These are phyloP conservation scores for Stenolophus ochropezus DNA, from an alignment of 2,888 invertebrate species.

Conservation along the genomic window DNA sequence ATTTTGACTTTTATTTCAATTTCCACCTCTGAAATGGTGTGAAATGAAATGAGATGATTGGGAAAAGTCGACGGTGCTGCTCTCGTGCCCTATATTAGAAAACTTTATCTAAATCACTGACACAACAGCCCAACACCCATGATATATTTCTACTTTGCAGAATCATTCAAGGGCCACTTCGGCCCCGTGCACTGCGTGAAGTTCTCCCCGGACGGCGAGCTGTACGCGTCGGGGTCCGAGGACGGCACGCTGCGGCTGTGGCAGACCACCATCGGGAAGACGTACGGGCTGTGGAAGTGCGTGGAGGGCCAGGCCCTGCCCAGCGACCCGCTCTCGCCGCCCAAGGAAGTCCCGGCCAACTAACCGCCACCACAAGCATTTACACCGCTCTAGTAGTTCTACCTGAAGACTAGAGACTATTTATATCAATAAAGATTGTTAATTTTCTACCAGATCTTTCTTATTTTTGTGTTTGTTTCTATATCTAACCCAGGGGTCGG, in stretches of 20 bases:
- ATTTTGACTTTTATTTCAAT: no score
- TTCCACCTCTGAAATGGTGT: no score
- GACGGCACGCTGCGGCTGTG: constrained; percentile 97
- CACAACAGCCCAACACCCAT: no score
- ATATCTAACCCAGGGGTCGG: no score
- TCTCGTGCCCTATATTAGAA: no score
- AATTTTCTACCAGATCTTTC: no score
- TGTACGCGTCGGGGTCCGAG: constrained; percentile 98
- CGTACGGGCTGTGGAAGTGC: constrained; percentile 95
- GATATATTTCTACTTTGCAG: constrained; percentile 76
- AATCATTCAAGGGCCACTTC: constrained; percentile 98
- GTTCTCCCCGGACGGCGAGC: constrained; percentile 97
- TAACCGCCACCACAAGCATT: no score
- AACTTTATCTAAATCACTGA: no score
- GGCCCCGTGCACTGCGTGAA: constrained; percentile 96
- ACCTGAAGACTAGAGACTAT: not conserved
- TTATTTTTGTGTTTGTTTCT: no score
- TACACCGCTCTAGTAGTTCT: not conserved
- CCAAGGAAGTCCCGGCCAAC: constrained; percentile 76
- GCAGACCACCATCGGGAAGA: constrained; percentile 97
- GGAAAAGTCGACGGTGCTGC: no score
- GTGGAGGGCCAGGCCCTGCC: constrained; percentile 74
- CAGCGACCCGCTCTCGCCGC: constrained; percentile 69
- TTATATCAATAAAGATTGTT: not conserved
- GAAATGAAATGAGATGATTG: no score